Evolutionary conservation across 2,888 invertebrate genomes (phyloP).

Genomic region (Sphaeridia pumilis): DNA sequence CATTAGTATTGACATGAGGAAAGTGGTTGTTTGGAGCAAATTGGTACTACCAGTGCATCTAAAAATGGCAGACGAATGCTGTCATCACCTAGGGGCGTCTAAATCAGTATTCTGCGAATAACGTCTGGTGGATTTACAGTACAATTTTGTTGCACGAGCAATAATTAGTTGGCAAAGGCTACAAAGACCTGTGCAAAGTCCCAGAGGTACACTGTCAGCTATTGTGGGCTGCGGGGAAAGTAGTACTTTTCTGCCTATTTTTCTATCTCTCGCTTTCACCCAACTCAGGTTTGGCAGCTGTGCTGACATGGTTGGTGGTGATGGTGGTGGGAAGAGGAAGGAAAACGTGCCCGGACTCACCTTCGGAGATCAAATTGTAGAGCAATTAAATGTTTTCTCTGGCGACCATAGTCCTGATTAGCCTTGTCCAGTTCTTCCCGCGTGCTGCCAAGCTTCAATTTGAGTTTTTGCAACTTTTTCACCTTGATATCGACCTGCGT

Average conservation of each 20-base stretch:
- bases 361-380: constrained; percentile 14
- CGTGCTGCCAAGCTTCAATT: constrained; percentile 62
- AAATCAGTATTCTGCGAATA: no score
- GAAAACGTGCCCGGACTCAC: background rate
- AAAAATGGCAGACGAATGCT: no score
- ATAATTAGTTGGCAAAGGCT: background rate
- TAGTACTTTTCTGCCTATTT: no score
- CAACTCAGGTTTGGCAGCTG: no score
- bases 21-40: no score
- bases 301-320: background rate
- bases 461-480: constrained; percentile 80
- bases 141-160: background rate
- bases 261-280: no score
- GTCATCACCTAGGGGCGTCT: no score
- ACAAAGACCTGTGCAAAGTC: no score
- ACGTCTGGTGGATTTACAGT: no score
- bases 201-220: background rate
- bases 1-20: no score
- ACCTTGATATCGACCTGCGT: constrained; percentile 96
- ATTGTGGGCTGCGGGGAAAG: no score
- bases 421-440: constrained; percentile 69
- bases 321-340: background rate
- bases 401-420: constrained; percentile 67
- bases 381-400: constrained; percentile 14
- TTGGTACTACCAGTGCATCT: no score